phyloP scores from a whole-genome alignment of 30 jellyfish, hydroid and myxozoan species.

The Nemopilema nomurai region DNA sequence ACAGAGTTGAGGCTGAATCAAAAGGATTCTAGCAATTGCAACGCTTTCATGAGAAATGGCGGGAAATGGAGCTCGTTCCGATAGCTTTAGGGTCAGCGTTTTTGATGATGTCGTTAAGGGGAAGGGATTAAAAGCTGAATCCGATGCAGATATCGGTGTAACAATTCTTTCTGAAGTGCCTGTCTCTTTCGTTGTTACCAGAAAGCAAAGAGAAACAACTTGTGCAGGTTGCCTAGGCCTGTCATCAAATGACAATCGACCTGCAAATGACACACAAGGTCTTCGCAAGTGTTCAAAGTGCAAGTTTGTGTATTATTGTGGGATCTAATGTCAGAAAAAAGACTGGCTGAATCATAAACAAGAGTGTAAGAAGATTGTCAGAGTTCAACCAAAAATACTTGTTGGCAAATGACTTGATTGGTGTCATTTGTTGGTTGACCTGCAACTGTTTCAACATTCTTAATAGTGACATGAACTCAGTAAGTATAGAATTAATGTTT shows the following conservation, averaged over 20 bases:
- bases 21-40: background rate
- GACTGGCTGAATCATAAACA: constrained; percentile 88
- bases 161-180: constrained; percentile 48
- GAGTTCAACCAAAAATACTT: constrained; percentile 85
- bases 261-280: background rate
- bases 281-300: constrained; percentile 82
- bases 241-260: background rate
- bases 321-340: constrained; percentile 73
- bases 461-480: constrained; percentile 69
- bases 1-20: background rate
- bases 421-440: constrained; percentile 70
- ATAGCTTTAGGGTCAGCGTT: constrained; percentile 6
- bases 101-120: constrained; percentile 56
- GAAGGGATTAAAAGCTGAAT: constrained; percentile 54
- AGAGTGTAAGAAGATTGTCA: constrained; percentile 81
- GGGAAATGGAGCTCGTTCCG: background rate
- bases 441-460: constrained; percentile 89
- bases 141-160: constrained; percentile 42
- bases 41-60: too few species aligned
- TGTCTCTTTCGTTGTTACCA: constrained; percentile 34
- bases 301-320: constrained; percentile 84
- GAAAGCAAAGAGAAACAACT: constrained; percentile 52
- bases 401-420: constrained; percentile 47
- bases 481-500: too few species aligned
- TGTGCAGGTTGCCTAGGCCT: constrained; percentile 77